Percentiles rank a stretch among this genome's conserved stretches.
phyloP scores from a whole-genome alignment of 2,113 vertebrate species.

The Cyprinodon tularosa region DNA sequence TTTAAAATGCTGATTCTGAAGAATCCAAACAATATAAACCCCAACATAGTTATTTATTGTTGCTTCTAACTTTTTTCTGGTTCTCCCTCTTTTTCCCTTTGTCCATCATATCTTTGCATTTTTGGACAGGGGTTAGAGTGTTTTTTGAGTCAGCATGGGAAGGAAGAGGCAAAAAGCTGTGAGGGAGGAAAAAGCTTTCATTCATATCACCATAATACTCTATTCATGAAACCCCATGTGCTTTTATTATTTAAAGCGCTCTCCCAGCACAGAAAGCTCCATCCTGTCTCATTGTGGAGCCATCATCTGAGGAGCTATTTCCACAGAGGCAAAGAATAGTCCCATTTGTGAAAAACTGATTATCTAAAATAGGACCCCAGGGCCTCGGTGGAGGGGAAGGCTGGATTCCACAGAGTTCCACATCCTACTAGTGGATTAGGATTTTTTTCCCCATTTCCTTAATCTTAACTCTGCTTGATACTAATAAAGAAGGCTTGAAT shows the following conservation, averaged over 20 bases:
- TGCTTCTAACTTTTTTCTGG: background rate
- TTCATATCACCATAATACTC: constrained; percentile 75
- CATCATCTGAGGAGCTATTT: constrained; percentile 69
- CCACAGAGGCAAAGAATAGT: constrained; percentile 68
- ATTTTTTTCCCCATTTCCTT: constrained; percentile 10
- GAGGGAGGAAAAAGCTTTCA: constrained; percentile 48
- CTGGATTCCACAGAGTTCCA: constrained; percentile 55
- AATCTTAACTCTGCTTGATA: constrained; percentile 33
- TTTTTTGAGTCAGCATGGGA: constrained; percentile 50
- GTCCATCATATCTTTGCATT: constrained; percentile 43
- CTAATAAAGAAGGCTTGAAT: constrained; percentile 40
- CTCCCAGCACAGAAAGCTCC: constrained; percentile 65
- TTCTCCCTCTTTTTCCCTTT: constrained; percentile 5
- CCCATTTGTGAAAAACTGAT: constrained; percentile 75
- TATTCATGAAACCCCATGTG: constrained; percentile 75
- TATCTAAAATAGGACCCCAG: constrained; percentile 68
- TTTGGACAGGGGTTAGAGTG: constrained; percentile 58
- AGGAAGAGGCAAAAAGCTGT: constrained; percentile 51
- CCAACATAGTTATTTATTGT: background rate
- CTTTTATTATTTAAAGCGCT: constrained; percentile 79
- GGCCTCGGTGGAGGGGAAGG: constrained; percentile 56
- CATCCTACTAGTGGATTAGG: constrained; percentile 56
- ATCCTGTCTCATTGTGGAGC: constrained; percentile 70
- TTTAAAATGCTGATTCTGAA: too few species aligned
- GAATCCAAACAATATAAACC: constrained; percentile 6